These are phyloP conservation scores for Chaetura pelagica DNA, from an alignment of 2,113 vertebrate genomes.

Conservation along the genomic window DNA sequence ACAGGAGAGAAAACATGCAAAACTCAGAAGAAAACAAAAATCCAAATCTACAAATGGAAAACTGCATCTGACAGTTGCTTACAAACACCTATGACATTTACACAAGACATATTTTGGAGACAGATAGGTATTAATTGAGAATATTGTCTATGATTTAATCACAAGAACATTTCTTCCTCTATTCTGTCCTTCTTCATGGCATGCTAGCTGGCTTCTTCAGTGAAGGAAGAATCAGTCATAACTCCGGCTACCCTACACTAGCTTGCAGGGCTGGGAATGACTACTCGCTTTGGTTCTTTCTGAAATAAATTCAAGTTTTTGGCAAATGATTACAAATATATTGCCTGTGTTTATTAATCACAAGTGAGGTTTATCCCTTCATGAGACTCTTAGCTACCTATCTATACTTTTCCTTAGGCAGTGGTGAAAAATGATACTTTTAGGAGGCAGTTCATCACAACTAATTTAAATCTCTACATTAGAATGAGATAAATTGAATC, in stretches of 20 bases:
- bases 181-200: not conserved
- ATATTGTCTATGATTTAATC: not conserved
- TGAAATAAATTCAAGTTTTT: not conserved
- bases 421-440: not conserved
- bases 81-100: not conserved
- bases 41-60: not conserved
- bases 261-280: not conserved
- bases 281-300: not conserved
- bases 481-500: not conserved
- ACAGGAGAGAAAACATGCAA: not conserved
- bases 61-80: not conserved
- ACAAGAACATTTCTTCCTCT: not conserved
- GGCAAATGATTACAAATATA: not conserved
- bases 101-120: not conserved
- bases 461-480: not conserved
- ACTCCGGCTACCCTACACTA: not conserved
- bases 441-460: not conserved
- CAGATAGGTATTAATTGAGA: not conserved
- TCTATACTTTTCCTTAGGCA: not conserved
- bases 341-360: not conserved
- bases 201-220: not conserved
- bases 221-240: not conserved
- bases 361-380: not conserved
- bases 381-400: not conserved
- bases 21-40: not conserved